Conservation (phyloP, 2,888 invertebrate species). For the Lepidonotus clava region DNA sequence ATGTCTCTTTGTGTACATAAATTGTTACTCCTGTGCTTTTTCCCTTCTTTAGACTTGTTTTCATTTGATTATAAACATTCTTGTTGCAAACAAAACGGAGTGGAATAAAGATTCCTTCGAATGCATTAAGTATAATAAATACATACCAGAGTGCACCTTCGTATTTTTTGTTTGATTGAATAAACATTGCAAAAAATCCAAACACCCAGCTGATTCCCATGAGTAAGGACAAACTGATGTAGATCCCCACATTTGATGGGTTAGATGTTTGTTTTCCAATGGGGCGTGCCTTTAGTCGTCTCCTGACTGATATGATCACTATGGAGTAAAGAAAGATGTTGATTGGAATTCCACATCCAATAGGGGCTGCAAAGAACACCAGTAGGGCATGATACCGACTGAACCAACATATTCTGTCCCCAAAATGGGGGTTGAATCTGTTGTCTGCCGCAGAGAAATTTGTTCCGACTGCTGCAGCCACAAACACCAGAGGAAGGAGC, state of each 20-base stretch:
- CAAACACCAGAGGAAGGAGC: neutral
- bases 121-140: neutral
- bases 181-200: conserved; percentile 12
- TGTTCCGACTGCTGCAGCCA: neutral
- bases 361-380: conserved; percentile 5
- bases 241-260: neutral
- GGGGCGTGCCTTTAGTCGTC: too few relatives aligned
- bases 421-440: neutral
- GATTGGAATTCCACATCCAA: neutral
- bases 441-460: neutral
- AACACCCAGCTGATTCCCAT: conserved; percentile 12
- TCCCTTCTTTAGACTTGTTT: too few relatives aligned
- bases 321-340: neutral
- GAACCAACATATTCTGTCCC: neutral
- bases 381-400: neutral
- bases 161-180: neutral
- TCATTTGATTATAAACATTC: too few relatives aligned
- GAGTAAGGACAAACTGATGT: neutral
- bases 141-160: neutral
- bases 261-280: too few relatives aligned
- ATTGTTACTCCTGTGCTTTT: too few relatives aligned
- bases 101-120: neutral
- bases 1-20: too few relatives aligned
- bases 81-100: neutral
- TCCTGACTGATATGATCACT: neutral